phyloP scores from a whole-genome alignment of 2,797 vertebrate species.

The Miichthys miiuy region DNA sequence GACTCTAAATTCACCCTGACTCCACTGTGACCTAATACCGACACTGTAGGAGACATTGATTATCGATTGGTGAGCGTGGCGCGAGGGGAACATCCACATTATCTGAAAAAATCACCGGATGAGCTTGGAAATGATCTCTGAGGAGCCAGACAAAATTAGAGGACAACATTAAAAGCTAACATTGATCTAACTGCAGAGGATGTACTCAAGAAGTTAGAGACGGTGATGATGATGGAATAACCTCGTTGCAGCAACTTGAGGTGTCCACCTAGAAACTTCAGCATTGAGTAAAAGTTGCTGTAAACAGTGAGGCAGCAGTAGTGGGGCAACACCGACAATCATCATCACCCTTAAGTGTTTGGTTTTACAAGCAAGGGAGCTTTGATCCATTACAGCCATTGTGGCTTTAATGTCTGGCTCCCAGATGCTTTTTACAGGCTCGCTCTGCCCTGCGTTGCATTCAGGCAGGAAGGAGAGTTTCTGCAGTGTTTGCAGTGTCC shows the following conservation, averaged over 20 bases:
- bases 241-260: background rate
- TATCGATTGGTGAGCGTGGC: background rate
- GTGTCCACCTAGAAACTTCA: conserved; percentile 20
- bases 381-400: conserved; percentile 72
- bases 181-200: conserved; percentile 22
- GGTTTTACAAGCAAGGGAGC: conserved; percentile 63
- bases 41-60: background rate
- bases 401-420: conserved; percentile 76
- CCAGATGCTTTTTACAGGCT: conserved; percentile 82
- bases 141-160: background rate
- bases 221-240: background rate
- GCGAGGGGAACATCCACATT: background rate
- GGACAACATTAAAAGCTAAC: background rate
- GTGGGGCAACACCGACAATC: conserved; percentile 50
- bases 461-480: conserved; percentile 80
- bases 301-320: conserved; percentile 45
- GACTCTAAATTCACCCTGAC: background rate
- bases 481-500: conserved; percentile 80
- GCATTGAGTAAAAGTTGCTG: conserved; percentile 11
- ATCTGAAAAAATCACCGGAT: background rate
- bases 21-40: background rate
- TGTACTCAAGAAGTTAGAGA: background rate
- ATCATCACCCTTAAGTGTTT: conserved; percentile 71
- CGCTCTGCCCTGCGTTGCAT: conserved; percentile 60
- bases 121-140: background rate